A percentile compares a stretch with the other conserved stretches of the same genome.
Evolutionary conservation across 2,113 vertebrate species (phyloP).

Genomic region (Nymphicus hollandicus): DNA sequence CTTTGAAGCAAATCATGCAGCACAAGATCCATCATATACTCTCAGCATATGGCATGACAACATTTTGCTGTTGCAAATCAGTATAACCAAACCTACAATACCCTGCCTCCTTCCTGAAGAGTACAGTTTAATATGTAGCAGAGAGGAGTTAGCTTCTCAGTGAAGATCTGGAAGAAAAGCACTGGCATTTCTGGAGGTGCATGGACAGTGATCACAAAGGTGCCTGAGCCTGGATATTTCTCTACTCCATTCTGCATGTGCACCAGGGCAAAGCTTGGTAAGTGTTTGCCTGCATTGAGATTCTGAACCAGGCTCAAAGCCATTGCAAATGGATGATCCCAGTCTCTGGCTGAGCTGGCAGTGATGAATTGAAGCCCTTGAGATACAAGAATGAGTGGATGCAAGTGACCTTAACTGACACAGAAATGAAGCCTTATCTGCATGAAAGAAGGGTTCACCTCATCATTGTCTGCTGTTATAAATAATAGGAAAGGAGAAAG

Average conservation of each 20-base stretch:
- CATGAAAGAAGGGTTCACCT: background rate
- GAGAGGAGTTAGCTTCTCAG: background rate
- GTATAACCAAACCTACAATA: background rate
- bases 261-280: background rate
- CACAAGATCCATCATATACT: background rate
- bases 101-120: background rate
- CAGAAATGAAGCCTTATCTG: slow-evolving; percentile 22
- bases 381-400: slow-evolving; percentile 18
- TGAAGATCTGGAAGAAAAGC: background rate
- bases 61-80: background rate
- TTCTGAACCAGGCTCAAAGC: background rate
- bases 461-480: background rate
- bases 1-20: background rate
- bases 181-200: background rate
- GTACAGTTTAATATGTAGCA: background rate
- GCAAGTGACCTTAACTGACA: slow-evolving; percentile 41
- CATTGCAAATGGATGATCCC: background rate
- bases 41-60: background rate
- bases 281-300: background rate
- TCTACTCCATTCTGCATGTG: background rate
- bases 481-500: background rate
- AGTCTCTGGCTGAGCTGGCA: background rate
- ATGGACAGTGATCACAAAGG: background rate
- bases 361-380: slow-evolving; percentile 55
- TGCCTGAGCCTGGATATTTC: background rate